A percentile compares a stretch with the other conserved stretches of the same genome.
Conservation (phyloP, 2,113 vertebrate genomes). For the Alethe castanea region DNA sequence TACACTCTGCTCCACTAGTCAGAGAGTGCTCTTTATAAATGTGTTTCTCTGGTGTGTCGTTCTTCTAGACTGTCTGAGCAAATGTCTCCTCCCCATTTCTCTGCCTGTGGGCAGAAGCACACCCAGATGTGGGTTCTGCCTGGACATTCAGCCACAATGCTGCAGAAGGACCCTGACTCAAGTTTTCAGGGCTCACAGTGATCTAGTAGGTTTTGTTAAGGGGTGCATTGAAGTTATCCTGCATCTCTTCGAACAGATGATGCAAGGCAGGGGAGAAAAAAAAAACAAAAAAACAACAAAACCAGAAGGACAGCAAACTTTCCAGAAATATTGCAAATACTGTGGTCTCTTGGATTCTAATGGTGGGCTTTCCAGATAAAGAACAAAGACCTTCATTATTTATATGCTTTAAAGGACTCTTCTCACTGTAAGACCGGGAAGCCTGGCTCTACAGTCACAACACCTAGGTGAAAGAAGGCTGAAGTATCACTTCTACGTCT, state of each 20-base stretch:
- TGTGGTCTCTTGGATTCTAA: background rate
- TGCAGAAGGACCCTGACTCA: background rate
- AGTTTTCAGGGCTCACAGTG: background rate
- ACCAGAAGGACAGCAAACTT: background rate
- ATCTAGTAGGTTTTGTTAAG: background rate
- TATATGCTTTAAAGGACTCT: background rate
- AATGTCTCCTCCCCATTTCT: background rate
- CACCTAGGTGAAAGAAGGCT: background rate
- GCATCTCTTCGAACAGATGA: rapidly evolving
- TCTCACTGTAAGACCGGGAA: background rate
- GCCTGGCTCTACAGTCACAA: background rate
- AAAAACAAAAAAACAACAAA: background rate
- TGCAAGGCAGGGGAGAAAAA: background rate
- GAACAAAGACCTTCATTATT: background rate
- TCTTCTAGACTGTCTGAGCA: background rate
- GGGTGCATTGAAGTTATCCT: background rate
- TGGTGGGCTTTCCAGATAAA: background rate
- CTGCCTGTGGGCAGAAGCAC: background rate
- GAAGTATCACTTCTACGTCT: background rate
- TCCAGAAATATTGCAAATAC: background rate
- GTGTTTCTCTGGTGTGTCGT: rapidly evolving
- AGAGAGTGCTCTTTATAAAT: background rate
- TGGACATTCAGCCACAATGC: background rate
- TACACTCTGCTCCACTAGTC: background rate
- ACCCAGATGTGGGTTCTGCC: background rate